Evolutionary conservation across 2,113 vertebrate species (phyloP), one percentile per base, ranked within the genome.

Genomic region (Motacilla alba): DNA sequence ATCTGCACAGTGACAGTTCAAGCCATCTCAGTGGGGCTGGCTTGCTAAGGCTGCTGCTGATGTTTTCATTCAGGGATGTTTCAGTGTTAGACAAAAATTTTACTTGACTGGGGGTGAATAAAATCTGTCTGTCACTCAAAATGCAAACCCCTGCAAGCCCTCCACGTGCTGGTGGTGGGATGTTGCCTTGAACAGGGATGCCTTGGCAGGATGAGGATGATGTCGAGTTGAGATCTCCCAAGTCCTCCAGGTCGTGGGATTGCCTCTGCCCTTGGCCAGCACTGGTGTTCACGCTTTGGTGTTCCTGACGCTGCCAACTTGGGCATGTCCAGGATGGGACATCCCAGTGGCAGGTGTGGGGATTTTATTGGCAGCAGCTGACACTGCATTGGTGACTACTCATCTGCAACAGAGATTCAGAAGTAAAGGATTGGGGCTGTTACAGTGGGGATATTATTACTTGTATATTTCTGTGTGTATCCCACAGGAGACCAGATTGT

Each of bases 121-220:
- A 43, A 37, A 74, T 47, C 43, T 64, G 24, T 18, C 21, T 33
- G n/a, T 39, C 0, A 1, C 35, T 55, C n/a, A 28, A 63, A 63
- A 37, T 9, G 13, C 15, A 56, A 46, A 23, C 6, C n/a, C 14
- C 39, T 55, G 22, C 44, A 58, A 58, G 30, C 33, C 26, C 12
- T 83, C 55, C 26, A 1, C 0, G 2, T 78, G 39, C 37, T 5
- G 20, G 30, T 74, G 1, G 15, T 46, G 26, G 28, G 8, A 1
- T 5, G 4, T 47, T 60, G 9, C 33, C 15, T 37, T 63, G 50
- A 58, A 53, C 14, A 31, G 16, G 7, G 12, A 14, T 3, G 7
- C 30, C 20, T 26, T 0, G 1, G 11, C 26, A 83, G 23, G 9
- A 4, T 47, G 46, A 69, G 35, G 43, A 31, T 6, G 9, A 47